Evolutionary conservation across 2,797 vertebrate species (phyloP).

Genomic region (Sitta carolinensis): DNA sequence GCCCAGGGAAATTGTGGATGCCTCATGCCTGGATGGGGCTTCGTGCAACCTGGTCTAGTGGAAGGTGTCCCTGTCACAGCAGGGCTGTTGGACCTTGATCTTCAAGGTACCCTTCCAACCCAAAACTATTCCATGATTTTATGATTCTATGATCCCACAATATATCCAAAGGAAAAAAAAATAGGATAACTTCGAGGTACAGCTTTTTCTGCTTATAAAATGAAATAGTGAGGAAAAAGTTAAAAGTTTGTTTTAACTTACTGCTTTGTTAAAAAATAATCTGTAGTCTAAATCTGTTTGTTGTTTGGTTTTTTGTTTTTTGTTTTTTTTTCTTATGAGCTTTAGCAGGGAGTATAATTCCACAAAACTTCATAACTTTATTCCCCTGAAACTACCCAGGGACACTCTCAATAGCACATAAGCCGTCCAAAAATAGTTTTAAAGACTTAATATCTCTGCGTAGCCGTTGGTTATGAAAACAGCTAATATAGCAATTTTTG

Average conservation of each 20-base stretch:
- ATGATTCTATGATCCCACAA: neutral
- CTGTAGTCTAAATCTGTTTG: neutral
- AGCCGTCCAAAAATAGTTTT: neutral
- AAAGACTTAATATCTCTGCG: neutral
- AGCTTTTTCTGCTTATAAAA: neutral
- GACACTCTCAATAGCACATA: neutral
- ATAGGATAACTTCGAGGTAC: neutral
- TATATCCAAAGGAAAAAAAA: neutral
- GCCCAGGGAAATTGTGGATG: neutral
- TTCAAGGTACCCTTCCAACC: neutral
- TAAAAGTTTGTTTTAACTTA: neutral
- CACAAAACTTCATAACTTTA: neutral
- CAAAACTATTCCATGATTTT: neutral
- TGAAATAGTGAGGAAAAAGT: neutral
- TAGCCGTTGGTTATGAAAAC: neutral
- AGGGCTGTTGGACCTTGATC: neutral
- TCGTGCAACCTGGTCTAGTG: neutral
- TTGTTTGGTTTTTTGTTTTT: no score
- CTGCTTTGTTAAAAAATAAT: neutral
- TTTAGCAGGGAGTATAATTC: neutral
- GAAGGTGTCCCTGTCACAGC: neutral
- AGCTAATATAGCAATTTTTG: neutral
- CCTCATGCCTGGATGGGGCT: neutral
- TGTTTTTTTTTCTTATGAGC: neutral
- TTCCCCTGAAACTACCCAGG: neutral